Conservation (phyloP, 2,797 vertebrate genomes). For the Chaenodraco wilsoni region DNA sequence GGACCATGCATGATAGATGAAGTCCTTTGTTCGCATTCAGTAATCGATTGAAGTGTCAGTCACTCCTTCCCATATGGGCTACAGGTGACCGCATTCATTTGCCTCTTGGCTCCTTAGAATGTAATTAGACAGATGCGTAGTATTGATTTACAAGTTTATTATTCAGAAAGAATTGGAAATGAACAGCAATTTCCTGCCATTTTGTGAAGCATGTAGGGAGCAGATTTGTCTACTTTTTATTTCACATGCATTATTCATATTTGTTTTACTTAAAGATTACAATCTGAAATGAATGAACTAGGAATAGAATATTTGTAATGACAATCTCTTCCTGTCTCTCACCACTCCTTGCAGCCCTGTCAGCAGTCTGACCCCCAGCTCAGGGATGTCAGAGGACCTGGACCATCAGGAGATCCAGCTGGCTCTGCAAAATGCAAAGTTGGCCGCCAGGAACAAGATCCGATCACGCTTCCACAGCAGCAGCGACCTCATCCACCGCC, state of each 20-base stretch:
- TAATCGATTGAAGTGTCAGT: slow-evolving; percentile 33
- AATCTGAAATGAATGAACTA: background rate
- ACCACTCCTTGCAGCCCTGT: slow-evolving; percentile 67
- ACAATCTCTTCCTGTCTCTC: slow-evolving; percentile 18
- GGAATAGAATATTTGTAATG: background rate
- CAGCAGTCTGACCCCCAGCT: slow-evolving; percentile 86
- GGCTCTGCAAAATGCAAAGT: slow-evolving; percentile 86
- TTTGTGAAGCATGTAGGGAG: slow-evolving; percentile 8
- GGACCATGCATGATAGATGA: background rate
- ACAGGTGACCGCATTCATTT: slow-evolving; percentile 33
- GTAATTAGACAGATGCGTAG: slow-evolving; percentile 25
- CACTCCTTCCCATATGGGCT: slow-evolving; percentile 10
- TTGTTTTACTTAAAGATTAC: background rate
- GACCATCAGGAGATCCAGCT: slow-evolving; percentile 87
- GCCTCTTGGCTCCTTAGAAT: slow-evolving; percentile 4
- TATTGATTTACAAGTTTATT: background rate
- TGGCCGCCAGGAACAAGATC: slow-evolving; percentile 91
- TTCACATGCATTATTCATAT: background rate
- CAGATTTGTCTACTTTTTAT: slow-evolving; percentile 1
- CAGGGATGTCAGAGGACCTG: slow-evolving; percentile 86
- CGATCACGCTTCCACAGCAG: slow-evolving; percentile 95
- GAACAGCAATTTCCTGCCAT: background rate
- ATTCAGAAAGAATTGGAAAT: background rate
- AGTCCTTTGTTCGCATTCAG: slow-evolving; percentile 21
- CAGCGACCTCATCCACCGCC: slow-evolving; percentile 96